A percentile compares a stretch with the other conserved stretches of the same genome.
phyloP scores from a whole-genome alignment of 1,140 invertebrate species.

The Drosophila yakuba region DNA sequence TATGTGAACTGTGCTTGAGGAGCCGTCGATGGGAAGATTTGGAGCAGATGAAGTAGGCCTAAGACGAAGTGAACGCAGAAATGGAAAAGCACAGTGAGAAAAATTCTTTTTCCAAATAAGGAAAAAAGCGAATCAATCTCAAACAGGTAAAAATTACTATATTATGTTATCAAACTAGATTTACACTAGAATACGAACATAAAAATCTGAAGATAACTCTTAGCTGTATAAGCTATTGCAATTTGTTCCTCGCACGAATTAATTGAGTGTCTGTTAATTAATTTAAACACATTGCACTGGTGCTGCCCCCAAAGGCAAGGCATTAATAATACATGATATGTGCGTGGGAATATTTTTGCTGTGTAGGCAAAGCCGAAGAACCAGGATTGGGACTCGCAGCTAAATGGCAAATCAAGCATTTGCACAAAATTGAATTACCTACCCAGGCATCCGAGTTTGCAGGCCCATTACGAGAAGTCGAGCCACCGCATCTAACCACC shows the following conservation, averaged over 20 bases:
- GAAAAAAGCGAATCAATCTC: no score
- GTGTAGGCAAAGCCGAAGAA: constrained; percentile 15
- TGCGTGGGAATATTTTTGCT: background rate
- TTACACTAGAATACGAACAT: no score
- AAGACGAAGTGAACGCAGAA: constrained; percentile 16
- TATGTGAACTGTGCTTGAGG: constrained; percentile 52
- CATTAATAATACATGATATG: background rate
- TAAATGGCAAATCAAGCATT: constrained; percentile 70
- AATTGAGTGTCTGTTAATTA: background rate
- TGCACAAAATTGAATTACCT: constrained; percentile 72
- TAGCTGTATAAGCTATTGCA: no score
- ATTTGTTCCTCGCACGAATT: background rate
- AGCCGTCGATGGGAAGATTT: background rate
- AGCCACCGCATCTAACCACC: background rate
- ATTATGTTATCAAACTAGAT: no score
- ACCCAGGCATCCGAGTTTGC: constrained; percentile 51
- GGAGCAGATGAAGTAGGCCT: constrained; percentile 2
- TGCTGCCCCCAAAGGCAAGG: background rate
- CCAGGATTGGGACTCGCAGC: constrained; percentile 26
- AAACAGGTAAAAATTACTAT: no score
- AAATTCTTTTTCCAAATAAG: background rate
- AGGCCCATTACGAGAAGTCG: constrained; percentile 13
- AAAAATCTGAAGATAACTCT: no score
- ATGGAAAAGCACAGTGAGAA: constrained; percentile 8
- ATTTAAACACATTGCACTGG: background rate